A percentile compares a stretch with the other conserved stretches of the same genome.
Conservation (phyloP, 2,113 vertebrate genomes). For the Lagopus muta region DNA sequence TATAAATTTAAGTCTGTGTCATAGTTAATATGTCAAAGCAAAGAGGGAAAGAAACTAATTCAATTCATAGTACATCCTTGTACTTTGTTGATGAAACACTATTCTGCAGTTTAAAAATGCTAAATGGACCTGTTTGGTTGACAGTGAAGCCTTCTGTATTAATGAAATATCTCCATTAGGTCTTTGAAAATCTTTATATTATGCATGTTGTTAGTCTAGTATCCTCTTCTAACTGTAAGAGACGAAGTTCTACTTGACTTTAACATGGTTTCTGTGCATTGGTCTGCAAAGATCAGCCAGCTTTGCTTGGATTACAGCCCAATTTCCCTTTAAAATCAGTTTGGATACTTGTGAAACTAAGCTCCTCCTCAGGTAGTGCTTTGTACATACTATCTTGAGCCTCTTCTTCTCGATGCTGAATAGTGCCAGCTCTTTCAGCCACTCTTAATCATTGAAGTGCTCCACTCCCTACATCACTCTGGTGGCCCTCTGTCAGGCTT, state of each 20-base stretch:
- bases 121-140: rapidly evolving
- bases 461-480: not conserved
- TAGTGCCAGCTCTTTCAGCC: not conserved
- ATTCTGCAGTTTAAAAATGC: not conserved
- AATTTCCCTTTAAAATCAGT: not conserved
- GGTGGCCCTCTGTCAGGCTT: not conserved
- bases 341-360: not conserved
- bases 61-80: not conserved
- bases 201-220: not conserved
- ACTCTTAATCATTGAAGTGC: not conserved
- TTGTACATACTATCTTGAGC: not conserved
- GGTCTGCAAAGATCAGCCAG: not conserved
- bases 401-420: not conserved
- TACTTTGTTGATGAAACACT: not conserved
- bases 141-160: not conserved
- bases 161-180: not conserved
- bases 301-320: not conserved
- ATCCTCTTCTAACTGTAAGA: not conserved
- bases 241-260: not conserved
- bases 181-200: not conserved
- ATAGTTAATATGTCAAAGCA: not conserved
- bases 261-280: not conserved
- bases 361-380: not conserved
- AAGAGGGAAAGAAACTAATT: not conserved
- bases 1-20: not conserved